A percentile compares a stretch with the other conserved stretches of the same genome.
Conservation (phyloP, 2,797 vertebrate genomes). For the Bradypodion ventrale region DNA sequence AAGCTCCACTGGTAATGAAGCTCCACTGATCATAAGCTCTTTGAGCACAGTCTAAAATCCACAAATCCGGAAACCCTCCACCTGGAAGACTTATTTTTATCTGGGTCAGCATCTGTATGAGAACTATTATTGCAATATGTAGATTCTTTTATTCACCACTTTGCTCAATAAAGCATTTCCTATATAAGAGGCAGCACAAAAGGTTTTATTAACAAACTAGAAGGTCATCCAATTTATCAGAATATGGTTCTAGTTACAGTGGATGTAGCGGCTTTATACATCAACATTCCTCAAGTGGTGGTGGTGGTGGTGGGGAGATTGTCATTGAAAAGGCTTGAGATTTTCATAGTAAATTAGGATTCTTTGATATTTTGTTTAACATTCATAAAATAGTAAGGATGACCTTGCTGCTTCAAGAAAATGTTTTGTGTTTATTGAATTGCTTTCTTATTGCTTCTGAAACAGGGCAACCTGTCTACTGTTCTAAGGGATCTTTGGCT, state of each 20-base stretch:
- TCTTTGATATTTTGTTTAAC: not conserved
- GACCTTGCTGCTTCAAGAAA: not conserved
- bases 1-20: not conserved
- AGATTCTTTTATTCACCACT: conserved; percentile 3
- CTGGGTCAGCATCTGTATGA: not conserved
- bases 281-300: not conserved
- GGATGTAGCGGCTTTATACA: conserved; percentile 1
- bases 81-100: not conserved
- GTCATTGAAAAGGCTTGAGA: not conserved
- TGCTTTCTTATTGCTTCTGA: not conserved
- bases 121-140: not conserved
- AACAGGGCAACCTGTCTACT: not conserved
- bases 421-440: not conserved
- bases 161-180: not conserved
- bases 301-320: not conserved
- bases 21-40: not conserved
- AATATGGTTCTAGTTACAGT: conserved; percentile 14
- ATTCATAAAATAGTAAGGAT: not conserved
- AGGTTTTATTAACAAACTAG: conserved; percentile 6
- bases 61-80: not conserved
- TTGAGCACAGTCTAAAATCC: not conserved
- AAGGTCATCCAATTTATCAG: not conserved
- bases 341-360: not conserved
- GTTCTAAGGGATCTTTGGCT: not conserved
- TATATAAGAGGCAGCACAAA: not conserved